phyloP scores from a whole-genome alignment of 2,113 vertebrate species.

The Hemiscyllium ocellatum region DNA sequence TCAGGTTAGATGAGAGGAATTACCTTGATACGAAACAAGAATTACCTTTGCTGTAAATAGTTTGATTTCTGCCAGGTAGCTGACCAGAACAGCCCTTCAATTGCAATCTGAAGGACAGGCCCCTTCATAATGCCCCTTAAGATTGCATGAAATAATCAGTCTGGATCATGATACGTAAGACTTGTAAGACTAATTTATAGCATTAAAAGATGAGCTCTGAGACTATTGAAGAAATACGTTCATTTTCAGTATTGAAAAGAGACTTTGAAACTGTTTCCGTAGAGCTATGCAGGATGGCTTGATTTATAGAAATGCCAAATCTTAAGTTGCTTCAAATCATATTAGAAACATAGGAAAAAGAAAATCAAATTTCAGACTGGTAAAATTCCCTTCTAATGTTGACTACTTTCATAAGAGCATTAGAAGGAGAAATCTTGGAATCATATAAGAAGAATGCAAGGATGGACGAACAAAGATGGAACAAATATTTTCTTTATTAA shows the following conservation, averaged over 20 bases:
- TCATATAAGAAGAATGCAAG: background rate
- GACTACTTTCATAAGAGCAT: background rate
- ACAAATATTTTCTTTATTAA: background rate
- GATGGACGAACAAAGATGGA: background rate
- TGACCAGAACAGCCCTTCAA: too few relatives aligned
- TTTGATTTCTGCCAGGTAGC: too few relatives aligned
- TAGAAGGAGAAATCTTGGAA: background rate
- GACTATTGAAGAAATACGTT: background rate
- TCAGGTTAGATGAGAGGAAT: too few relatives aligned
- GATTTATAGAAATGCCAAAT: background rate
- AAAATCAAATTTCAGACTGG: background rate
- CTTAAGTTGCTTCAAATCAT: background rate
- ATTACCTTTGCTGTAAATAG: too few relatives aligned
- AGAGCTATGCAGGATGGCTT: background rate
- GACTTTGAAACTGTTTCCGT: background rate
- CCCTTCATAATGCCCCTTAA: too few relatives aligned
- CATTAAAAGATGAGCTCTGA: background rate
- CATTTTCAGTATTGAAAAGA: background rate
- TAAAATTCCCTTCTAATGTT: background rate
- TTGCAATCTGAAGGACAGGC: too few relatives aligned
- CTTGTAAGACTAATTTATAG: background rate
- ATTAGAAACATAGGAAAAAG: background rate
- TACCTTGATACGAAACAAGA: too few relatives aligned
- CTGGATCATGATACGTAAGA: background rate
- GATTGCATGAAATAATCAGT: too few relatives aligned